Base-by-base conservation (phyloP, 2,888 invertebrate genomes). In the Taenaris catops region DNA sequence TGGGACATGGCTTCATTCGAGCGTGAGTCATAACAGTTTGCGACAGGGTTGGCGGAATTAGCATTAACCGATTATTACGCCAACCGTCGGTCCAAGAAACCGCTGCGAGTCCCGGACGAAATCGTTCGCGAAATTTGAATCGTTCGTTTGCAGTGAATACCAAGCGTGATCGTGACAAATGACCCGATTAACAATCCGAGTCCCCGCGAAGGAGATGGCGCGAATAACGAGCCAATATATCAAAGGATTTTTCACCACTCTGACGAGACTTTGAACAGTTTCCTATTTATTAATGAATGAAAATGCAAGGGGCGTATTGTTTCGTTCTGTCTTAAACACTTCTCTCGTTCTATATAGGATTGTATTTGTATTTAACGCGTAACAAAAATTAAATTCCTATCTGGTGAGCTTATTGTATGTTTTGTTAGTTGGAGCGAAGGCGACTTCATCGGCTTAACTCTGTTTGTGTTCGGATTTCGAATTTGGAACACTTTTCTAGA, bases 151-250 rank as follows among this genome's bases (percentile, higher is more conserved):
- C 62, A 61, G 63, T 64, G 75, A 78, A 76, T 71, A 66, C 67
- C 66, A 60, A 73, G 69, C 68, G 67, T 57, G 76, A 76, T 79
- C 73, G 74, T 83, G 83, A 83, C 76, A 80, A 83, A 83, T 83
- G 72, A 69, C 63, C 58, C 79, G 80, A 83, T 81, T 83, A 81
- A 80, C 80, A 80, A 78, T 72, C 73, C 75, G 55, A 61, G 68
- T 66, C 66, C 50, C 58, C 63, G 58, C 63, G 63, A 58, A 65
- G 71, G 78, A 79, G 83, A 81, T 76, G 79, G 80, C 60, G 72
- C 72, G 70, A 67, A 69, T 84, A 84, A 84, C 83, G 81, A 80
- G 71, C 69, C 68, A 69, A 84, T 84, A 80, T 78, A 81, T 84
- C 81, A 84, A 78, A 79, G 80, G 83, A 80, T 81, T 83, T 72